phyloP scores from a whole-genome alignment of 2,888 invertebrate species.

The Onthophagus sagittarius region DNA sequence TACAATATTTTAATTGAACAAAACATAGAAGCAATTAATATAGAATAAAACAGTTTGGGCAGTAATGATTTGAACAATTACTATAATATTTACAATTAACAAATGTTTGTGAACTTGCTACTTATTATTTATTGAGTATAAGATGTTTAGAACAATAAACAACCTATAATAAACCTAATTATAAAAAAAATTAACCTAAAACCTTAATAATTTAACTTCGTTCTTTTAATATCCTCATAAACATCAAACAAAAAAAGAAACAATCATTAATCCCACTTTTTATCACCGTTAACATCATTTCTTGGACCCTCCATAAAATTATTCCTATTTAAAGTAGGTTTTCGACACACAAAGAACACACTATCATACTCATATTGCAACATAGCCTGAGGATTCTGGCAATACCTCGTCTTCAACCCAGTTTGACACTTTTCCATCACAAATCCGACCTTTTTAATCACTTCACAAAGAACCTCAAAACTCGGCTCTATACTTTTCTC shows the following conservation, averaged over 20 bases:
- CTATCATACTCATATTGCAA: constrained; percentile 88
- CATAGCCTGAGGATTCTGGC: constrained; percentile 91
- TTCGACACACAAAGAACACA: constrained; percentile 87
- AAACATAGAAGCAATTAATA: too few relatives aligned
- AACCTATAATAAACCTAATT: too few relatives aligned
- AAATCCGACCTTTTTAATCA: constrained; percentile 81
- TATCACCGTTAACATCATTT: background rate
- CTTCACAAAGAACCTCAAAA: constrained; percentile 63
- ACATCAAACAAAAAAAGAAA: too few relatives aligned
- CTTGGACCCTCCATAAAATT: background rate
- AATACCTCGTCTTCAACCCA: constrained; percentile 80
- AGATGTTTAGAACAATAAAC: too few relatives aligned
- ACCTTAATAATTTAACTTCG: background rate
- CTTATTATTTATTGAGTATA: too few relatives aligned
- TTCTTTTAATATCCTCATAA: too few relatives aligned
- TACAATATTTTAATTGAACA: too few relatives aligned
- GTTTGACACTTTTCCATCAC: constrained; percentile 75
- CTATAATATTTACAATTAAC: too few relatives aligned
- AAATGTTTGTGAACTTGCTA: too few relatives aligned
- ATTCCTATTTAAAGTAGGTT: constrained; percentile 51
- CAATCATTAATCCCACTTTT: background rate
- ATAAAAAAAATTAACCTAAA: too few relatives aligned
- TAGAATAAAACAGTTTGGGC: too few relatives aligned
- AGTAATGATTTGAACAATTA: too few relatives aligned
- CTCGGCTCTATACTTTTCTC: constrained; percentile 92